A percentile compares a stretch with the other conserved stretches of the same genome.
phyloP scores from a whole-genome alignment of 1,140 invertebrate species.

The Formica exsecta region DNA sequence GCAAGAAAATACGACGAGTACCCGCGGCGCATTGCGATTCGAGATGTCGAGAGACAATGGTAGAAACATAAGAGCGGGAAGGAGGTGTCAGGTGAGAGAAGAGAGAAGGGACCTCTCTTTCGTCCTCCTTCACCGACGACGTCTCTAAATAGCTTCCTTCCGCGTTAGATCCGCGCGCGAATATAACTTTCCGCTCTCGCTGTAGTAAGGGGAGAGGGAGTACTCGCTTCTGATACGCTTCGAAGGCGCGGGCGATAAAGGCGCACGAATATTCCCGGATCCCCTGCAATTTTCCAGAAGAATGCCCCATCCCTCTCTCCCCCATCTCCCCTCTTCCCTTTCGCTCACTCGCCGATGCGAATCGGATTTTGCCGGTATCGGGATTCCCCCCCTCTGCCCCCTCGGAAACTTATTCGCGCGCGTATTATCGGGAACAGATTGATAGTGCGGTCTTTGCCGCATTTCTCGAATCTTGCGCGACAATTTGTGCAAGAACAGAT shows the following conservation, averaged over 20 bases:
- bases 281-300: slow-evolving; percentile 65
- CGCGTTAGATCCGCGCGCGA: slow-evolving; percentile 40
- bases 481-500: slow-evolving; percentile 6
- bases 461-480: not conserved
- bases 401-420: slow-evolving; percentile 53
- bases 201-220: not conserved
- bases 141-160: slow-evolving; percentile 64
- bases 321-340: not conserved
- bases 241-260: slow-evolving; percentile 48
- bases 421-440: slow-evolving; percentile 52
- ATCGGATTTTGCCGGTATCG: slow-evolving; percentile 43
- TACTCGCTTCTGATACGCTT: not conserved
- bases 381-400: not conserved
- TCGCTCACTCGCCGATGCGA: slow-evolving; percentile 19
- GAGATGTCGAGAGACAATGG: slow-evolving; percentile 27
- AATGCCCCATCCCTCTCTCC: not conserved
- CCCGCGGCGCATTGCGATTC: slow-evolving; percentile 9
- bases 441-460: slow-evolving; percentile 6
- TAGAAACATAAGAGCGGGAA: slow-evolving; percentile 6
- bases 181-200: slow-evolving; percentile 40
- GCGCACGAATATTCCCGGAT: slow-evolving; percentile 60
- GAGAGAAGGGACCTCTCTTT: not conserved
- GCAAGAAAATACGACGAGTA: slow-evolving; percentile 8
- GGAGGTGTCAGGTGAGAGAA: slow-evolving; percentile 34
- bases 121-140: not conserved